Evolutionary conservation across 2,113 vertebrate genomes (phyloP), one percentile per base, ranked within the genome.

Genomic region (Andinoacara biseriatus): DNA sequence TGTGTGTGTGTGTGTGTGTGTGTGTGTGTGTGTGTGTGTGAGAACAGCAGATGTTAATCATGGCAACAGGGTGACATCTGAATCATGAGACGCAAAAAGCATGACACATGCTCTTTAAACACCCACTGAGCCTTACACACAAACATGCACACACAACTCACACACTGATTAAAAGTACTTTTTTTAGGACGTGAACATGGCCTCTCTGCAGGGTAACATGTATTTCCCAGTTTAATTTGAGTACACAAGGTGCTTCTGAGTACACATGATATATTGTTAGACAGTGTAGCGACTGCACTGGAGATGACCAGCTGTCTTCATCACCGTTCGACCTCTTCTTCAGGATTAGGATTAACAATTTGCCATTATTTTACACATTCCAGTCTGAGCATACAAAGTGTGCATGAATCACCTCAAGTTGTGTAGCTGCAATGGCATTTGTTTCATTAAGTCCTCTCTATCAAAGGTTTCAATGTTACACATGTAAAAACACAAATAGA

Each of bases 11-110:
- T 14, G 43, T 65, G 40, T 22, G 5, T 63, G n/a, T 43, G 43
- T 24, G n/a, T 43, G 35, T 67, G 43, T 1, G 22, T 18, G 7
- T 52, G 46, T 49, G 49, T 18, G 43, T 82, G 78, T 74, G 43
- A 52, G 24, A 17, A 29, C 57, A 63, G 77, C 76, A 78, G 79
- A 77, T 81, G 78, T 35, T 78, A 75, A 61, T 61, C 46, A 87
- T 29, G 46, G 57, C 29, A 79, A 80, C 85, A 86, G 38, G 38
- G 76, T 33, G 65, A 49, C 63, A 76, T 81, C 67, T 76, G 77
- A 87, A 81, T 87, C 63, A 86, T 38, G 69, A 79, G 35, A 82
- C 7, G 8, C 10, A 74, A 59, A 69, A 86, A 72, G 33, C 33
- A 35, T 80, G 63, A 89, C 62, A 79, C 60, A 69, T 52, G 40